Percentiles rank a stretch among this genome's conserved stretches.
Conservation (phyloP, 1,140 invertebrate genomes). For the Drosophila sucinea region DNA sequence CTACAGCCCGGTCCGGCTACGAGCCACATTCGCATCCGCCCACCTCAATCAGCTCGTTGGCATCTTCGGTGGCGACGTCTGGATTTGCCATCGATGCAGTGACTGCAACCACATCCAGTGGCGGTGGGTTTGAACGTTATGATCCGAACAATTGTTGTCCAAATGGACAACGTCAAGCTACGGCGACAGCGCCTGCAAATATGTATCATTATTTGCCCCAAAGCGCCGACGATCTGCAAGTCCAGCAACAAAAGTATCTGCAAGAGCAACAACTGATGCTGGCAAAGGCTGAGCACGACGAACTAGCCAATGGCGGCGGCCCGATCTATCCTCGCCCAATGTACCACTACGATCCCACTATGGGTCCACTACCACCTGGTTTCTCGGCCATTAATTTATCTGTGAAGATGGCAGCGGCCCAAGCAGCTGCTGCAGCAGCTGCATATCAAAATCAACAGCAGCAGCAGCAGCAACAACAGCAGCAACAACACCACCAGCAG, state of each 20-base stretch:
- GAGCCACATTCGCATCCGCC: constrained; percentile 74
- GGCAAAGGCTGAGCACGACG: constrained; percentile 87
- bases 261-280: constrained; percentile 87
- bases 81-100: constrained; percentile 50
- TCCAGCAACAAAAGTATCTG: constrained; percentile 86
- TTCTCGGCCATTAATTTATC: constrained; percentile 93
- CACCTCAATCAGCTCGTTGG: constrained; percentile 70
- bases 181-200: constrained; percentile 73
- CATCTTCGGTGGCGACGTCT: constrained; percentile 79
- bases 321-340: constrained; percentile 91
- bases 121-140: constrained; percentile 89
- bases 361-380: constrained; percentile 87
- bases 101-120: constrained; percentile 86
- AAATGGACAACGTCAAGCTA: constrained; percentile 72
- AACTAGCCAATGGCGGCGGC: constrained; percentile 84
- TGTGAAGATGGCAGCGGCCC: constrained; percentile 92
- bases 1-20: constrained; percentile 63
- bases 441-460: constrained; percentile 80
- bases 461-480: constrained; percentile 69
- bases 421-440: constrained; percentile 85
- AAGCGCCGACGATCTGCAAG: constrained; percentile 72
- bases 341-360: constrained; percentile 90
- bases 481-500: constrained; percentile 80
- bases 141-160: constrained; percentile 84
- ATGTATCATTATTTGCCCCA: constrained; percentile 85